phyloP scores from a whole-genome alignment of 2,797 vertebrate species.

The Psittacula derbiana region DNA sequence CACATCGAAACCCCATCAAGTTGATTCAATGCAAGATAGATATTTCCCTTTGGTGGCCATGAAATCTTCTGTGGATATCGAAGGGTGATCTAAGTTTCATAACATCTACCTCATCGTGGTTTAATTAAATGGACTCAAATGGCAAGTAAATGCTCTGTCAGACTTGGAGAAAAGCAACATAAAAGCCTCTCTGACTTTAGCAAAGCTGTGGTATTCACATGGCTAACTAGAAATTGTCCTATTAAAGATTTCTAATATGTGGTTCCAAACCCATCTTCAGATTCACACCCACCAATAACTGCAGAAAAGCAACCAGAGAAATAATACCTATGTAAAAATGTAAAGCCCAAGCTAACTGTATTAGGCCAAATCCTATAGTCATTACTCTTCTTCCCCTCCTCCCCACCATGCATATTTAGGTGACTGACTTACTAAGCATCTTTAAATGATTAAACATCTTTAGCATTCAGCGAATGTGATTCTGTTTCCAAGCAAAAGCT shows the following conservation, averaged over 20 bases:
- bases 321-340: not conserved
- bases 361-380: not conserved
- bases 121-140: not conserved
- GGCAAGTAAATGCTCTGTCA: not conserved
- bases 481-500: not conserved
- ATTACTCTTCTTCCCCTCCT: not conserved
- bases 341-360: not conserved
- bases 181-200: not conserved
- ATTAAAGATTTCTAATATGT: not conserved
- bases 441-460: conserved; percentile 3
- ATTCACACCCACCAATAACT: not conserved
- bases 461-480: not conserved
- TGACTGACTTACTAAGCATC: not conserved
- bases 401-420: not conserved
- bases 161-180: not conserved
- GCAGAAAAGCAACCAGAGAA: not conserved
- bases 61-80: not conserved
- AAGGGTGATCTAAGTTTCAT: not conserved
- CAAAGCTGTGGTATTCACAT: not conserved
- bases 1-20: not conserved
- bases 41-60: not conserved
- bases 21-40: not conserved
- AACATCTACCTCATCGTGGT: not conserved
- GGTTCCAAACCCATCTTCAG: not conserved
- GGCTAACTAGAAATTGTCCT: not conserved